Conservation (phyloP, 2,113 vertebrate species). For the Hemiprocne comata region DNA sequence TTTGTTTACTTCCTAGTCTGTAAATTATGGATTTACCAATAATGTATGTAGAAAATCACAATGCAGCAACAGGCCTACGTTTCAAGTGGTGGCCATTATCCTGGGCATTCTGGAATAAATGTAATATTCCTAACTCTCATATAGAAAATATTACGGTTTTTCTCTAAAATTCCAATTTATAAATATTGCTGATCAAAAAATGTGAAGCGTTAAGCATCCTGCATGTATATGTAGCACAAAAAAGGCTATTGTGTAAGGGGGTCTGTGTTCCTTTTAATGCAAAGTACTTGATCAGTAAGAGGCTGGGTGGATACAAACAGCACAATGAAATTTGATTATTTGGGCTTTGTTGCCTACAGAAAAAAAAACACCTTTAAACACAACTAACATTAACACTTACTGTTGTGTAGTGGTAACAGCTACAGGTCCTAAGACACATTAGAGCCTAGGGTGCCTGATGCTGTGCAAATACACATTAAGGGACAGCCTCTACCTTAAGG, state of each 20-base stretch:
- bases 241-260: background rate
- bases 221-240: background rate
- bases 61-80: background rate
- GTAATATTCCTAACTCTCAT: background rate
- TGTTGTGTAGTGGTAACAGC: background rate
- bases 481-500: background rate
- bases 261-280: background rate
- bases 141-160: background rate
- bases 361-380: background rate
- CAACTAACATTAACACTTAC: fast-evolving
- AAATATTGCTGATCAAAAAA: background rate
- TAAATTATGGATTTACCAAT: background rate
- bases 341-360: background rate
- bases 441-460: background rate
- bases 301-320: background rate
- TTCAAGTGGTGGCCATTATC: background rate
- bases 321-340: background rate
- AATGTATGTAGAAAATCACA: background rate
- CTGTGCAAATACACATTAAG: background rate
- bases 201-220: background rate
- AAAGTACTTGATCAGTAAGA: background rate
- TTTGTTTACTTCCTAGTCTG: background rate
- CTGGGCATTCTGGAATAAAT: background rate
- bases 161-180: background rate
- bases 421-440: background rate